Base-by-base conservation (phyloP, 2,797 vertebrate species). In the Smutsia temminckii region DNA sequence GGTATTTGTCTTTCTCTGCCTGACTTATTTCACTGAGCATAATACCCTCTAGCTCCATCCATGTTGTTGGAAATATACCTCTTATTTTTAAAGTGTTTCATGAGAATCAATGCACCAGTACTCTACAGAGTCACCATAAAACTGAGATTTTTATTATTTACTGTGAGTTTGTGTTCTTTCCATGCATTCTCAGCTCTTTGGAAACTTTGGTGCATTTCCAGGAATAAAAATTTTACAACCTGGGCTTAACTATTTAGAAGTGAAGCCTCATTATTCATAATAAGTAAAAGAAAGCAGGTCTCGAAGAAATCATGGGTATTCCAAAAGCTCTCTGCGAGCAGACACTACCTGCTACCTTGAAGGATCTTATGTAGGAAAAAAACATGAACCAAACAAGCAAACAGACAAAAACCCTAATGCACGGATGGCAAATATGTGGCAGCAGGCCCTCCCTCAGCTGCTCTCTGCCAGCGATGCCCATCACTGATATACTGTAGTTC, bases 31-130 rank as follows among this genome's bases (percentile, higher is more conserved):
- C 40, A 40, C 40, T 40, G 40, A 40, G 40, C 40, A 46, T 46
- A 46, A 46, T 46, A 46, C 46, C 46, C 46, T 46, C 46, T 10
- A 46, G 46, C 46, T 46, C 46, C 46, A 46, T 46, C 46, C 46
- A 46, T 46, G 46, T 46, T 46, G 46, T 46, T 46, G 46, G 10
- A 46, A 46, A 46, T 46, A 53, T 80, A 77, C 17, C 16, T 77
- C n/a, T 89, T 79, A 61, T 42, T 90, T 88, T 92, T 68, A 93
- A 87, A 91, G 4, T 72, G 21, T 68, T 95, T 84, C 51, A 42
- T 72, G 21, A 78, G 40, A 95, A 72, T 79, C n/a, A 69, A 85
- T 87, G 29, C 12, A 49, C 18, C 53, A 59, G 2, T 32, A 5
- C 40, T 66, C 61, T 81, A 46, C 14, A 92, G 79, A 75, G 34